A percentile compares a stretch with the other conserved stretches of the same genome.
These are phyloP conservation scores for Bungarus multicinctus DNA, from an alignment of 2,113 vertebrate genomes.

Conservation along the genomic window DNA sequence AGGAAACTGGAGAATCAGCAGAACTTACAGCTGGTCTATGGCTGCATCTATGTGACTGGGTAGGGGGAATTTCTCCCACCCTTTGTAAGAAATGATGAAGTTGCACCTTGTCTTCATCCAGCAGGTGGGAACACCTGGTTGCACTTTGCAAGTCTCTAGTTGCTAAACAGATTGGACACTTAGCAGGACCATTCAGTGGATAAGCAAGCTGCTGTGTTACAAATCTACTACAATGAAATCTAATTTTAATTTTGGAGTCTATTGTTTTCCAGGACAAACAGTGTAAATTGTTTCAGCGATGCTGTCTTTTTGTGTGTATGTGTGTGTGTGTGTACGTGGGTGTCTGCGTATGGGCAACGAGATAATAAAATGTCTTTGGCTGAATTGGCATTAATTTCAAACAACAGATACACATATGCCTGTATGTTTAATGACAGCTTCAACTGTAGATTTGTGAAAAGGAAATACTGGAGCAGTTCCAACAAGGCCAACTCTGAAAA, in stretches of 20 bases:
- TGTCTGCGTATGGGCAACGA: neutral
- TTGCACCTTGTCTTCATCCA: neutral
- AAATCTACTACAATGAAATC: neutral
- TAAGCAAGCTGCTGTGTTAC: neutral
- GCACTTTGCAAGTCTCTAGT: neutral
- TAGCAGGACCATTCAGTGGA: neutral
- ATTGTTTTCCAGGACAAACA: neutral
- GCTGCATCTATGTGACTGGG: neutral
- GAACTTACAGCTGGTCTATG: neutral
- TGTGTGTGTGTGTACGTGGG: neutral
- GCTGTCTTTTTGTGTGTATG: neutral
- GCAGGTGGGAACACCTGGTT: neutral
- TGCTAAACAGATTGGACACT: neutral
- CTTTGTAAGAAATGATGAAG: neutral
- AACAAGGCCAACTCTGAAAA: neutral
- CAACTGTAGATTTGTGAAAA: neutral
- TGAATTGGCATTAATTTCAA: neutral
- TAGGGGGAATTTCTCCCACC: neutral
- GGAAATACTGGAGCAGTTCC: neutral
- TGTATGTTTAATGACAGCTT: neutral
- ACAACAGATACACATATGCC: neutral
- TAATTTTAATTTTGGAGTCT: neutral
- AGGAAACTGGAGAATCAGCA: neutral
- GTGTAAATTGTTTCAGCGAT: neutral
- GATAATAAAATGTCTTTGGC: neutral